A percentile compares a stretch with the other conserved stretches of the same genome.
phyloP scores from a whole-genome alignment of 2,888 invertebrate species.

The Helobdella robusta region DNA sequence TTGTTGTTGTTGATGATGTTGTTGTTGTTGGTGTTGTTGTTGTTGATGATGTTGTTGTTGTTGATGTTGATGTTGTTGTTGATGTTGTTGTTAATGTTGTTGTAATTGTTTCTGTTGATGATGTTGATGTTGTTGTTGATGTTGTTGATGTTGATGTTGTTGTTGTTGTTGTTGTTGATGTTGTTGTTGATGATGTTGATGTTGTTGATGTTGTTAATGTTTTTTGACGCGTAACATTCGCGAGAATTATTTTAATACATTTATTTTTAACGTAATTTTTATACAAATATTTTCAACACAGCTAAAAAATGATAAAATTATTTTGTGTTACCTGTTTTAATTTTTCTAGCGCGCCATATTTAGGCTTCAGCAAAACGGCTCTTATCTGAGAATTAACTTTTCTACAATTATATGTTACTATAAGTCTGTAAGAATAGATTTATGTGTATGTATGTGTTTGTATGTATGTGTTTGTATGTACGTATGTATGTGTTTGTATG shows the following conservation, averaged over 20 bases:
- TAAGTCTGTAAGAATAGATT: too few species aligned
- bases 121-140: background rate
- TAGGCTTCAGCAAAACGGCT: too few species aligned
- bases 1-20: too few species aligned
- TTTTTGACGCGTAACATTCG: too few species aligned
- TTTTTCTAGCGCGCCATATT: too few species aligned
- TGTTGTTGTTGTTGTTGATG: background rate
- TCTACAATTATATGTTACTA: too few species aligned
- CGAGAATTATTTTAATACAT: background rate
- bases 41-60: background rate
- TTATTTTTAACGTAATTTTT: background rate
- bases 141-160: background rate
- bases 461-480: too few species aligned
- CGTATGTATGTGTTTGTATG: too few species aligned
- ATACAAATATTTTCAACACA: background rate
- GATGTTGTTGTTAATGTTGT: background rate
- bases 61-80: background rate
- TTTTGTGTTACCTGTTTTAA: too few species aligned
- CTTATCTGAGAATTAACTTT: too few species aligned
- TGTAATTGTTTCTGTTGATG: background rate
- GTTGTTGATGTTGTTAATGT: background rate
- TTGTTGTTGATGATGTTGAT: background rate
- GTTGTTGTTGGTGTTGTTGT: too few species aligned
- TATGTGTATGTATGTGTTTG: too few species aligned
- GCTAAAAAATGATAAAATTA: background rate